Percentiles rank a stretch among this genome's conserved stretches.
These are phyloP conservation scores for Onthophagus sagittarius DNA, from an alignment of 2,888 invertebrate species.

Conservation along the genomic window DNA sequence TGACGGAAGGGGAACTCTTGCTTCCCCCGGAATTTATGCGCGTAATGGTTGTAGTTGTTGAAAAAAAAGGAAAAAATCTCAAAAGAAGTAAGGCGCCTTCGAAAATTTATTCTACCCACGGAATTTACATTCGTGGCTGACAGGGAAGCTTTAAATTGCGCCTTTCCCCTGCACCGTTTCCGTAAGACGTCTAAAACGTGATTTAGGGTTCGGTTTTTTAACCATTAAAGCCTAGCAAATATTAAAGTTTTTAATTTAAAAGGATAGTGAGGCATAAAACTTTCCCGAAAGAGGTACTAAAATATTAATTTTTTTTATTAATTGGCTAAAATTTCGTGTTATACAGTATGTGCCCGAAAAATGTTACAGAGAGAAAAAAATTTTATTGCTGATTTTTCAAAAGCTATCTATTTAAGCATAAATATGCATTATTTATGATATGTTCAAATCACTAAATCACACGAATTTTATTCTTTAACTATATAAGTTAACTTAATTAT, in stretches of 20 bases:
- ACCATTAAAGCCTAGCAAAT: not conserved
- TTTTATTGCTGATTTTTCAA: too few species aligned
- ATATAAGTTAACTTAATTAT: too few species aligned
- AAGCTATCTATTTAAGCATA: too few species aligned
- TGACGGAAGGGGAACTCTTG: not conserved
- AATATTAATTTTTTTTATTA: not conserved
- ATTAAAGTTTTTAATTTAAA: not conserved
- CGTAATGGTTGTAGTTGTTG: not conserved
- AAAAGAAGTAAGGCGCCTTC: not conserved
- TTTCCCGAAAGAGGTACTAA: not conserved
- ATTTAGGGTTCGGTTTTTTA: not conserved
- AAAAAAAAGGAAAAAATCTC: not conserved
- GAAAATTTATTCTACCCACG: not conserved
- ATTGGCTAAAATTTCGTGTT: too few species aligned
- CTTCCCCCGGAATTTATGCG: not conserved
- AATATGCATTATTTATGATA: too few species aligned
- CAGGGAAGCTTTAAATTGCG: not conserved
- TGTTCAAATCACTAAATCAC: too few species aligned
- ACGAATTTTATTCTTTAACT: too few species aligned
- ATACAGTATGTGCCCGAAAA: too few species aligned
- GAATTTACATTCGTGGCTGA: not conserved
- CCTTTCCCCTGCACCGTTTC: not conserved
- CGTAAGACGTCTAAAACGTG: not conserved
- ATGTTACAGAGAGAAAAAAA: too few species aligned
- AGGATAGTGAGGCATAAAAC: not conserved